These are phyloP conservation scores for Catharus ustulatus DNA, from an alignment of 2,797 vertebrate species.

Conservation along the genomic window DNA sequence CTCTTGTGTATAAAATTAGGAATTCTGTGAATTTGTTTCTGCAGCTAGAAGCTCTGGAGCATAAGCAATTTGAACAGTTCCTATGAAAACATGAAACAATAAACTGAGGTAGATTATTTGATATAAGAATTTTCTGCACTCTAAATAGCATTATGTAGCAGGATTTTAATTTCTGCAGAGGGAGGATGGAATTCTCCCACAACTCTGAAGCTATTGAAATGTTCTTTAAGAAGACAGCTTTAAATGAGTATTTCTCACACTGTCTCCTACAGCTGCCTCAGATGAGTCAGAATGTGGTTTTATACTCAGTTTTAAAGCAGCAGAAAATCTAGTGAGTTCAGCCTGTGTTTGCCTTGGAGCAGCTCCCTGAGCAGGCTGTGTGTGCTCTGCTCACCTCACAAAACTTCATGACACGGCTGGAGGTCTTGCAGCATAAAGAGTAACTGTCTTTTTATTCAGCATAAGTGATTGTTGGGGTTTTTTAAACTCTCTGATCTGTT, in stretches of 20 bases:
- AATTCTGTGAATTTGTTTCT: background rate
- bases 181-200: background rate
- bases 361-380: background rate
- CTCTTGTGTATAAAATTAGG: background rate
- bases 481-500: background rate
- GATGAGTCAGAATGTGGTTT: background rate
- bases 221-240: background rate
- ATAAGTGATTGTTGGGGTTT: background rate
- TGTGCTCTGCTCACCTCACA: background rate
- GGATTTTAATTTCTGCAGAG: background rate
- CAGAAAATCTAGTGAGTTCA: background rate
- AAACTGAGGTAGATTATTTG: background rate
- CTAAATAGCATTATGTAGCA: background rate
- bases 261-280: accelerated
- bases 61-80: background rate
- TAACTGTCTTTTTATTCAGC: background rate
- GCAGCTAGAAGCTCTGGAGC: background rate
- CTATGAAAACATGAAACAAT: accelerated
- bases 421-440: background rate
- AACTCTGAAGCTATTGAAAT: background rate
- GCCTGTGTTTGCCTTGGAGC: background rate
- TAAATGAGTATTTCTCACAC: background rate
- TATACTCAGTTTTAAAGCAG: background rate
- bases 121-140: background rate
- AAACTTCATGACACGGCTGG: background rate